Conservation (phyloP, 2,888 invertebrate genomes). For the Alentia gelatinosa region DNA sequence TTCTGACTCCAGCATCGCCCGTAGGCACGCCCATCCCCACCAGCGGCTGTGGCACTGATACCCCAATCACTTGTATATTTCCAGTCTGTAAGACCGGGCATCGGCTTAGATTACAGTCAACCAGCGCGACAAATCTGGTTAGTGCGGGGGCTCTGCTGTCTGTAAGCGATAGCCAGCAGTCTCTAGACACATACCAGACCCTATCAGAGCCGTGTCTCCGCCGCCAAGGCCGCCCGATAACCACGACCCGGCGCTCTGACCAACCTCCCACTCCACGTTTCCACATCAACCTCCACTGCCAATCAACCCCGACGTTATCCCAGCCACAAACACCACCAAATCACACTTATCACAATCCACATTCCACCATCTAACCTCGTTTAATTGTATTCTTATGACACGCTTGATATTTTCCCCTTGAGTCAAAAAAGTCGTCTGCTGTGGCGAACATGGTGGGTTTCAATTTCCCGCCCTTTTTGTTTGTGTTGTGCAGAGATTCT, state of each 20-base stretch:
- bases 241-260: not conserved
- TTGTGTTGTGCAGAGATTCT: not conserved
- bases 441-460: too few relatives aligned
- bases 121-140: not conserved
- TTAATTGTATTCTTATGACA: too few relatives aligned
- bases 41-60: not conserved
- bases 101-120: conserved; percentile 11
- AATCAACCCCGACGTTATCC: too few relatives aligned
- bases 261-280: not conserved
- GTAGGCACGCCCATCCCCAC: not conserved
- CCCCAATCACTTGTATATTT: conserved; percentile 3
- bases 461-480: not conserved
- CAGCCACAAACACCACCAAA: too few relatives aligned
- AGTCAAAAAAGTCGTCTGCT: too few relatives aligned
- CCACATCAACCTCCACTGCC: not conserved
- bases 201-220: not conserved
- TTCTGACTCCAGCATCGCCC: too few relatives aligned
- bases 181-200: not conserved
- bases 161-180: not conserved
- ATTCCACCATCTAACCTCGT: too few relatives aligned
- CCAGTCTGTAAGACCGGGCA: not conserved
- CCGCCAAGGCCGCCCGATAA: not conserved
- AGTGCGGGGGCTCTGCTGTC: not conserved
- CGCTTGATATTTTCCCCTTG: too few relatives aligned
- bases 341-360: too few relatives aligned